Evolutionary conservation across 2,888 invertebrate species (phyloP), one percentile per base, ranked within the genome.

Genomic region (Cryptops parisi): DNA sequence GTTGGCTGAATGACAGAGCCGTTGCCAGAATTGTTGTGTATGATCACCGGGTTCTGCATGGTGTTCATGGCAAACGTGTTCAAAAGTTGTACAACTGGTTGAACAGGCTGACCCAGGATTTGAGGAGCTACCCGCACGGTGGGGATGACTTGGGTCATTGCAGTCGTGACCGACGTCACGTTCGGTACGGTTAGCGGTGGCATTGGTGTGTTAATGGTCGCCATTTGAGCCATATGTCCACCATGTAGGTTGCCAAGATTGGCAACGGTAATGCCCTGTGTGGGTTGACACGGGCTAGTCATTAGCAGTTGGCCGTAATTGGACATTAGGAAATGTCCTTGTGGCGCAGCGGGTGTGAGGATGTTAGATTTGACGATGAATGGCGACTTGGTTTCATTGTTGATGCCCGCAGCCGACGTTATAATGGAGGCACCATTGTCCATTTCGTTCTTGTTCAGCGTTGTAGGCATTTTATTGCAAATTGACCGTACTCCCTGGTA

Each of bases 61-160:
- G 61, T 57, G 53, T 59, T 60, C 49, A 61, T 57, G 2, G 61
- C 58, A 39, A 60, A 82, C 80, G 86, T 79, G 64, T 88, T 88
- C 1, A 89, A 81, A 3, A 89, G 76, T 51, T 65, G 65, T 54
- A 65, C 60, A 56, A 65, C 59, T 15, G 63, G 64, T 41, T 62
- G 62, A 21, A 65, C 59, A 21, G 58, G 57, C 41, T 62, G 59
- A 12, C 59, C 59, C 44, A 58, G 27, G 19, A 62, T 56, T 46
- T 60, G 60, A 19, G 59, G 62, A 2, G 59, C 58, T 40, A 59
- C 58, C 2, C 64, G 62, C 23, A 64, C 60, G 24, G 65, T 58
- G 33, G 67, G 65, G 40, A 67, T 64, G 33, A 67, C 64, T 57
- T 65, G 65, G 21, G 64, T 62, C 55, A 67, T 58, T 27, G 63